Evolutionary conservation across 2,888 invertebrate species (phyloP), one percentile per base, ranked within the genome.

Genomic region (Drosophila meridionalis): DNA sequence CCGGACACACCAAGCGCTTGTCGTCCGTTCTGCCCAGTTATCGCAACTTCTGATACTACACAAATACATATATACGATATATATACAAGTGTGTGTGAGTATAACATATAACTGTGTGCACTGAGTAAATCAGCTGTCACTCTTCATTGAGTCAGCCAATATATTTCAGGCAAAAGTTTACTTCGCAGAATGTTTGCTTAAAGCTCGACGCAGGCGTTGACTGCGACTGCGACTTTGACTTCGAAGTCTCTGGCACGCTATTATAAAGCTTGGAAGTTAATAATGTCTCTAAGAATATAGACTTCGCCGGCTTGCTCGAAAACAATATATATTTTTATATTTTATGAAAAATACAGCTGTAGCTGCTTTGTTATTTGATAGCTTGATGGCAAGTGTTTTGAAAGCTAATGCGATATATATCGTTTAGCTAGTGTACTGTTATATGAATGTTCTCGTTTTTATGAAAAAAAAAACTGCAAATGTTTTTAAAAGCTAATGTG

Each of bases 91-190:
- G 0, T 50, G 32, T 32, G 50, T 34, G n/a, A 7, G 14, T 14
- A 26, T 20, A 11, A 12, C 45, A 55, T 63, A 40, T 53, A 43
- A 9, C 34, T 52, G 56, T 60, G 12, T 42, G 11, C 45, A 40
- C 58, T 74, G 34, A 45, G 40, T 60, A 60, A 77, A 75, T 79
- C 77, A 76, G 74, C 79, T 76, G 76, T 56, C 65, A 53, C 50
- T 70, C 45, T 48, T 56, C 56, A 80, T 70, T 77, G 80, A 80
- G 60, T 80, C 77, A 77, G 76, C 12, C 62, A 66, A 56, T 60
- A 55, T 70, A 53, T 66, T 70, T 70, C 45, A 9, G 57, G 48
- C 62, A 60, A 60, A 78, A 43, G 48, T 76, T 79, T 52, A 38
- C 36, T 75, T 66, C 56, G 8, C 48, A 56, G 70, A 70, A 76